Conservation (phyloP, 2,113 vertebrate genomes). For the Parus major region DNA sequence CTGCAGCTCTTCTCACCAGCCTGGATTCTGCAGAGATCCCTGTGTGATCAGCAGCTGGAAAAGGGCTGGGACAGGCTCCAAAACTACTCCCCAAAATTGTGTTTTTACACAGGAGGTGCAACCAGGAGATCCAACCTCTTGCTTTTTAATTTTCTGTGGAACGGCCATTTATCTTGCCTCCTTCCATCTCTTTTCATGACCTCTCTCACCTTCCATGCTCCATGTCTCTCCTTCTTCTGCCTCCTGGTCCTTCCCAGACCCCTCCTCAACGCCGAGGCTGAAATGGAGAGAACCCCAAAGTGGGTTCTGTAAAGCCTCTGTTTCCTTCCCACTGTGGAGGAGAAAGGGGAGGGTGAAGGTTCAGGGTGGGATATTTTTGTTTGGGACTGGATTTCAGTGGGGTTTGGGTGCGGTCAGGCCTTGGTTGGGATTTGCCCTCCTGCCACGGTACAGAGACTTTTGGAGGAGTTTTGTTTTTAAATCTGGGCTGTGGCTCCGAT, state of each 20-base stretch:
- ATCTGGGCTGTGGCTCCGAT: not conserved
- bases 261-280: not conserved
- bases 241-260: not conserved
- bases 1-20: not conserved
- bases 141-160: not conserved
- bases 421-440: not conserved
- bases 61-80: not conserved
- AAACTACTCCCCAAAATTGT: not conserved
- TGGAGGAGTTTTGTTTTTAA: not conserved
- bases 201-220: not conserved
- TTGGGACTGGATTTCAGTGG: not conserved
- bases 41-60: not conserved
- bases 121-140: not conserved
- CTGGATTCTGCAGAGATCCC: not conserved
- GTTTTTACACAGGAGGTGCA: not conserved
- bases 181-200: not conserved
- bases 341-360: not conserved
- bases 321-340: not conserved
- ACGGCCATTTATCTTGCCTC: not conserved
- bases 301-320: not conserved
- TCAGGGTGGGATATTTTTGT: not conserved
- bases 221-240: not conserved
- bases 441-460: not conserved
- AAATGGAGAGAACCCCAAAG: not conserved
- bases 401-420: not conserved